phyloP scores from a whole-genome alignment of 2,113 vertebrate genomes.

The Archilochus colubris region DNA sequence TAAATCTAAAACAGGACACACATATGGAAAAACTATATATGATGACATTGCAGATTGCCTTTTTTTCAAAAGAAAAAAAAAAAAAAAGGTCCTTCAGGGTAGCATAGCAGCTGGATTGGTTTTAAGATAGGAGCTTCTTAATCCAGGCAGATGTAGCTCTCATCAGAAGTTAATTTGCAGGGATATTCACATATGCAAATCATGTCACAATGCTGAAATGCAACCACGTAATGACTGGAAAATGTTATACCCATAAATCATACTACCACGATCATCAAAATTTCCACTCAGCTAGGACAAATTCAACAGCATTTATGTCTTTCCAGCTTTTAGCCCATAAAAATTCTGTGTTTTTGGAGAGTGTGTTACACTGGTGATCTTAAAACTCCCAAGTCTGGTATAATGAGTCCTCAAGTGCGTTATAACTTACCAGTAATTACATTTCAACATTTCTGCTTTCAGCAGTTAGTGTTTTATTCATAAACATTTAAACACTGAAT shows the following conservation, averaged over 20 bases:
- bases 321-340: conserved; percentile 81
- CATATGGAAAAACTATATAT: not conserved
- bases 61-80: not conserved
- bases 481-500: conserved; percentile 86
- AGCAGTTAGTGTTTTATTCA: conserved; percentile 85
- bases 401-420: conserved; percentile 85
- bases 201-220: conserved; percentile 87
- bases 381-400: conserved; percentile 82
- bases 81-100: conserved; percentile 43
- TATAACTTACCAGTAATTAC: conserved; percentile 87
- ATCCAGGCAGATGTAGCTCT: conserved; percentile 92
- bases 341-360: conserved; percentile 80
- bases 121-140: conserved; percentile 81
- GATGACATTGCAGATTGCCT: conserved; percentile 43
- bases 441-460: conserved; percentile 85
- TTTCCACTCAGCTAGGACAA: conserved; percentile 93
- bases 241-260: conserved; percentile 92
- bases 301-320: conserved; percentile 82
- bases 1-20: not conserved
- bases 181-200: conserved; percentile 97
- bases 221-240: conserved; percentile 93
- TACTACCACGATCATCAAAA: conserved; percentile 89
- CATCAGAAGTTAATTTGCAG: conserved; percentile 88
- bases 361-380: conserved; percentile 78
- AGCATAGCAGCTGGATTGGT: conserved; percentile 85